Base-by-base conservation (phyloP, 2,888 invertebrate genomes). In the Drosophila seclusa region DNA sequence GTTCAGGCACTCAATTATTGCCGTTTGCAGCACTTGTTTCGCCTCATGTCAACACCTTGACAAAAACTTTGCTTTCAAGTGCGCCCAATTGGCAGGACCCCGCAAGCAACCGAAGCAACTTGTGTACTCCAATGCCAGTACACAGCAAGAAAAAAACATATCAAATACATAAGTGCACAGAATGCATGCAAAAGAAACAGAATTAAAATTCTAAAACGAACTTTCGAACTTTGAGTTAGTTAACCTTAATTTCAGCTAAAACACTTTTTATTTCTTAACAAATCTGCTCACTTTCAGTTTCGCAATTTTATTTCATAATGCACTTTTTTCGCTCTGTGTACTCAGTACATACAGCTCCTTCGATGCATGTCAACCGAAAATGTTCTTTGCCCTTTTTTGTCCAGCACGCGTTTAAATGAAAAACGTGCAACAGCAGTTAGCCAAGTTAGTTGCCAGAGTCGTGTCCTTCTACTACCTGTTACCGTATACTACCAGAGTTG, bases 351-450 rank as follows among this genome's bases (percentile, higher is more conserved):
- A 60, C 55, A 29, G 68, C 73, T 76, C 69, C 66, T 71, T 75
- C 69, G 74, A 77, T 86, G 80, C 83, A 78, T 85, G 83, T 80
- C 80, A 89, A 82, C 73, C 58, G 64, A 55, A 71, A 71, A 69
- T 84, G 71, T 70, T 50, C 49, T 40, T 55, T 73, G 73, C 67
- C 60, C 72, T 73, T 72, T 74, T 79, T 73, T 62, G 75, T 68
- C 57, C 73, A 73, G 62, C 70, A 73, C 68, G 73, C 71, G 78
- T 69, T 82, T 80, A 80, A 87, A 87, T 82, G 88, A 73, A 86
- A 81, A 86, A 88, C 87, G 90, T 87, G 90, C 86, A 76, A 64
- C 64, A 67, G 60, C 50, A 72, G 80, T 78, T 80, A 63, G 64
- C 60, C 60, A 73, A 78, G 68, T 81, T 59, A 72, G 63, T 74